phyloP scores from a whole-genome alignment of 2,888 invertebrate genomes.

The Sclerodermus sp. region DNA sequence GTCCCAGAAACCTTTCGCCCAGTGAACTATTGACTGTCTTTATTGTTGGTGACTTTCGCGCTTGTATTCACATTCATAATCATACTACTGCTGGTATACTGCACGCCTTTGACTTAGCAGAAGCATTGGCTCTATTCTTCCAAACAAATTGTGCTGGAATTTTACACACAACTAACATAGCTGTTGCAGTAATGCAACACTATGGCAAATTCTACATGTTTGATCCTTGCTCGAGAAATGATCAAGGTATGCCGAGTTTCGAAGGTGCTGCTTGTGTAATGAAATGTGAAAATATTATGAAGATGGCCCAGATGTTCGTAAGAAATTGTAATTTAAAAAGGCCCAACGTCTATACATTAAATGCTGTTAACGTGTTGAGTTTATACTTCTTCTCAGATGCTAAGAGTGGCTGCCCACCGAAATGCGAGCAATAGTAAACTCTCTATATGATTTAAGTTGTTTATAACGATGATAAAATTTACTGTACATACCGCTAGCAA shows the following conservation, averaged over 20 bases:
- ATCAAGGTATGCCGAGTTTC: conserved; percentile 24
- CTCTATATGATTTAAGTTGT: too few species aligned
- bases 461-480: too few species aligned
- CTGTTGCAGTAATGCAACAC: conserved; percentile 62
- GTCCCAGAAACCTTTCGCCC: conserved; percentile 40
- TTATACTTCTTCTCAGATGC: conserved; percentile 42
- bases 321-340: conserved; percentile 36
- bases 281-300: conserved; percentile 37
- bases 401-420: conserved; percentile 22
- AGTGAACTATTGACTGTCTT: conserved; percentile 43
- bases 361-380: conserved; percentile 40
- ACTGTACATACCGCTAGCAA: too few species aligned
- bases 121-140: conserved; percentile 63
- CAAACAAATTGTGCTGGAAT: conserved; percentile 64
- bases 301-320: conserved; percentile 38
- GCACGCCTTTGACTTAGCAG: conserved; percentile 35
- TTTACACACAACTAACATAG: conserved; percentile 60
- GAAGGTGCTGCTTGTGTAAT: conserved; percentile 42
- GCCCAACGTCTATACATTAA: conserved; percentile 45
- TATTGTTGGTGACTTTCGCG: conserved; percentile 46
- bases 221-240: conserved; percentile 63
- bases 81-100: conserved; percentile 42
- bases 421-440: conserved; percentile 20
- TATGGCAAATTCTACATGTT: conserved; percentile 64
- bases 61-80: conserved; percentile 33